Base-by-base conservation (phyloP, 2,888 invertebrate genomes). In the Campoplex nolae region DNA sequence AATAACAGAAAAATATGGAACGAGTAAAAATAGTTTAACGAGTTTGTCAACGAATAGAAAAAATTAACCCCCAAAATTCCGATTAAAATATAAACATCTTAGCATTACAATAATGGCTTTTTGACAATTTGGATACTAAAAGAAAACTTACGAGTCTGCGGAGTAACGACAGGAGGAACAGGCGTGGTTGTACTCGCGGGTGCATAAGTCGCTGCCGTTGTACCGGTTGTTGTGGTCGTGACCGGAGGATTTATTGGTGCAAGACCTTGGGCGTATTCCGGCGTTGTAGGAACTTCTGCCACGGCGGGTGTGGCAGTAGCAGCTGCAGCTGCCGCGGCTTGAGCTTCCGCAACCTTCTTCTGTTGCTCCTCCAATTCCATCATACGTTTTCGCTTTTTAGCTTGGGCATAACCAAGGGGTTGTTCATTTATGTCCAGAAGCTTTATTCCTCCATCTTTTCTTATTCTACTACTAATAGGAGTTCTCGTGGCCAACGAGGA, bases 371-470 rank as follows among this genome's bases (percentile, higher is more conserved):
- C 97, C 71, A 96, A 91, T 91, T 97, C 97, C 95, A 93, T 97
- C 95, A 97, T 97, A 91, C 97, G 97, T 94, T 98, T 97, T 90
- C 98, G 96, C 94, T 98, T 97, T 94, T 99, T 99, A 23, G 98
- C 98, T 70, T 97, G 97, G 0, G 97, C 97, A 94, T 96, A 97
- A 13, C 97, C 97, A 48, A 98, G 94, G 0, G 99, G 99, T 93
- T 98, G 98, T 93, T 99, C 99, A 3, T 97, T 97, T 91, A 99
- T 98, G 94, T 99, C 99, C 58, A 99, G 95, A 73, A 99, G 95
- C 95, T 99, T 99, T 90, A 99, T 98, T 84, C 99, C 99, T 78
- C 98, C 97, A 94, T 98, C 99, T 95, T 96, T 98, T 90, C 96
- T 96, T 79, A 92, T 93, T 83, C 94, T 89, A 88, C 89, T 93